Evolutionary conservation across 2,888 invertebrate species (phyloP).

Genomic region (Sycophila texana): DNA sequence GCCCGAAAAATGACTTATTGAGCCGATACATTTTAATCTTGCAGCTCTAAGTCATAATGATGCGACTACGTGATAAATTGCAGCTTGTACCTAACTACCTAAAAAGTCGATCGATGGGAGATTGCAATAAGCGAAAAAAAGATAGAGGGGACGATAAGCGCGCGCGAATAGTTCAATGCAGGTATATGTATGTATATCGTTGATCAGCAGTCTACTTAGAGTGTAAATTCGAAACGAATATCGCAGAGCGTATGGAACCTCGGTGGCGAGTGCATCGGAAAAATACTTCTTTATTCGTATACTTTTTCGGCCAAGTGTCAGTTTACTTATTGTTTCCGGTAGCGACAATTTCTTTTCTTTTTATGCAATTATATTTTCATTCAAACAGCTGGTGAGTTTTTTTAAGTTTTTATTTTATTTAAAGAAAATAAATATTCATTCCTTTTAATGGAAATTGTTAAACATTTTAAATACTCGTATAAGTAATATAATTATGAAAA

Average conservation of each 20-base stretch:
- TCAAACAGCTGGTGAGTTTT: background rate
- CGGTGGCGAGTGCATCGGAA: constrained; percentile 20
- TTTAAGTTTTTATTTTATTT: background rate
- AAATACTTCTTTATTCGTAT: background rate
- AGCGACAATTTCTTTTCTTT: background rate
- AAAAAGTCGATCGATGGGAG: too few relatives aligned
- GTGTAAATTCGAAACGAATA: constrained; percentile 7
- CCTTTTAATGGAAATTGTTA: too few relatives aligned
- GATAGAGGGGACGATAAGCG: constrained; percentile 12
- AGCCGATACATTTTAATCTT: background rate
- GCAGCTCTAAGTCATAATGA: too few relatives aligned
- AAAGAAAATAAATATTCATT: background rate
- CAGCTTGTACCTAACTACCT: too few relatives aligned
- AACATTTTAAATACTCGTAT: too few relatives aligned
- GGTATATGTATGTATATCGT: constrained; percentile 8
- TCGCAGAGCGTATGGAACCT: constrained; percentile 23
- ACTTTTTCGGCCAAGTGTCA: background rate
- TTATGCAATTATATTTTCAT: background rate
- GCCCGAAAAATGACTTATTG: background rate
- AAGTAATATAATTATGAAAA: too few relatives aligned
- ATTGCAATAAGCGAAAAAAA: too few relatives aligned
- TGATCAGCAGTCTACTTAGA: constrained; percentile 34
- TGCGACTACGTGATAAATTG: too few relatives aligned
- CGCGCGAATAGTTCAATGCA: constrained; percentile 18
- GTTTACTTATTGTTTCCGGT: too few relatives aligned